Evolutionary conservation across 2,797 vertebrate species (phyloP), one percentile per base, ranked within the genome.

Genomic region (Erpetoichthys calabaricus): DNA sequence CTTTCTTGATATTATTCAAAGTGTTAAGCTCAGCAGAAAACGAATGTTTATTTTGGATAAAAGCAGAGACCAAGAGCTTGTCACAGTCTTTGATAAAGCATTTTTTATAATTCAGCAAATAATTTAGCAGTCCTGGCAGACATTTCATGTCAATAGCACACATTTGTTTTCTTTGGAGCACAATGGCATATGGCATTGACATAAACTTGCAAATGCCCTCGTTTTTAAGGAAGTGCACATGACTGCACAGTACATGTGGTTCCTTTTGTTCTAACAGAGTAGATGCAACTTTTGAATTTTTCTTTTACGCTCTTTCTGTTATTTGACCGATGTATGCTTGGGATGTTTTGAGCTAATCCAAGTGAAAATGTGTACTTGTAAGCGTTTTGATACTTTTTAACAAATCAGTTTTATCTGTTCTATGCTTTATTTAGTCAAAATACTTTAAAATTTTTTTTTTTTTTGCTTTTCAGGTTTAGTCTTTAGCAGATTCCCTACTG

Each of bases 31-130:
- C 81, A 82, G 80, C 81, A 73, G 66, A 58, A 69, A 63, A 63
- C 61, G 42, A 60, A 70, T 81, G 78, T 84, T 86, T 86, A 75
- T 73, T 77, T 81, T 82, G 81, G 80, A 83, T 56, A 64, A 65
- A 55, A 68, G 67, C 67, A 67, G 62, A 65, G 73, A 68, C 62
- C 56, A 58, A 60, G 73, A 77, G 78, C 71, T 67, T 67, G 57
- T 68, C 67, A 56, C 70, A 63, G 73, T 76, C 77, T 78, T 76
- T 75, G 81, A 75, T 73, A 75, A 70, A 55, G 59, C 70, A 62
- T 66, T 67, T 78, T 25, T 67, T 73, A 75, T 83, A 81, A 82
- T 83, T 83, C 79, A 81, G 78, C 65, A 66, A 69, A 68, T 67
- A 67, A 49, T 49, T 49, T 49, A 49, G 5, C 47, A 49, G n/a